Percentiles rank a stretch among this genome's conserved stretches.
Evolutionary conservation across 2,888 invertebrate species (phyloP).

Genomic region (Cryptus armator): DNA sequence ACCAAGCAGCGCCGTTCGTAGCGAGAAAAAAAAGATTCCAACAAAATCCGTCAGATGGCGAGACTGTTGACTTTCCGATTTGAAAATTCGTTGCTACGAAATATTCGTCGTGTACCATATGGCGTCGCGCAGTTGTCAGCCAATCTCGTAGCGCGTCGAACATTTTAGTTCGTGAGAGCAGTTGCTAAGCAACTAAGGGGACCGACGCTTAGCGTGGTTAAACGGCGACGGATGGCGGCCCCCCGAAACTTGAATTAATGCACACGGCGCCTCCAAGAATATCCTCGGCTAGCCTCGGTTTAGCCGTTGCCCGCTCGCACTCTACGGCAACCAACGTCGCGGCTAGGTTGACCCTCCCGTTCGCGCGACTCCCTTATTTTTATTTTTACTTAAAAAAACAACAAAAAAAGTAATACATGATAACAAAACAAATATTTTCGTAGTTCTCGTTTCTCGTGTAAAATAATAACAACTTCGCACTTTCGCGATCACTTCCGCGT

Average conservation of each 20-base stretch:
- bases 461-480: neutral
- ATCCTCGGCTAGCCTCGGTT: conserved; percentile 76
- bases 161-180: conserved; percentile 39
- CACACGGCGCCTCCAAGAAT: conserved; percentile 80
- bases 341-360: conserved; percentile 71
- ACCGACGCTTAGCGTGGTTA: conserved; percentile 41
- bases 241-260: conserved; percentile 80
- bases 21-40: neutral
- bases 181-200: conserved; percentile 81
- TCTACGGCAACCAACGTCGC: conserved; percentile 75
- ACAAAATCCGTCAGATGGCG: conserved; percentile 3
- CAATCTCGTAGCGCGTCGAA: conserved; percentile 11
- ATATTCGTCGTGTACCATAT: conserved; percentile 29
- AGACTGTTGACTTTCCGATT: neutral
- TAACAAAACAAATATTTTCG: neutral
- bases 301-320: conserved; percentile 74
- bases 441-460: neutral
- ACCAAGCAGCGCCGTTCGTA: neutral
- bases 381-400: neutral
- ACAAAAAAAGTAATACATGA: neutral
- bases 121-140: conserved; percentile 3
- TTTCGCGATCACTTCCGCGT: neutral
- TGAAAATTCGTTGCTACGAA: neutral
- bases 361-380: conserved; percentile 42
- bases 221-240: conserved; percentile 71